Evolutionary conservation across 2,888 invertebrate genomes (phyloP).

Genomic region (Ommatoiulus sabulosus): DNA sequence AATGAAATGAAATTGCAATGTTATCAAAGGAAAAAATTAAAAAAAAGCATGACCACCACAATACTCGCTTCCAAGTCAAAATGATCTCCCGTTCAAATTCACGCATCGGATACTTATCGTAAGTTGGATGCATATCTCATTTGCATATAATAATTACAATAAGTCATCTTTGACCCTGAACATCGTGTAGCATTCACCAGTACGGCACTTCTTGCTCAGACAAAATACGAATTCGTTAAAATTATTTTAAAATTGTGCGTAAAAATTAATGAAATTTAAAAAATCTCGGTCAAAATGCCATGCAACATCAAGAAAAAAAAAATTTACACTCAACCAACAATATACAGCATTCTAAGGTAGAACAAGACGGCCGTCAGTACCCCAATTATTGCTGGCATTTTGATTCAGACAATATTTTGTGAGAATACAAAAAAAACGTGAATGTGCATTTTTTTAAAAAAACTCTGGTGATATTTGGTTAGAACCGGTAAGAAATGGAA

Average conservation of each 20-base stretch:
- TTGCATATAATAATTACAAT: neutral
- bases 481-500: neutral
- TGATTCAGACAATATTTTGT: conserved; percentile 35
- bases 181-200: neutral
- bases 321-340: conserved; percentile 21
- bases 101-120: neutral
- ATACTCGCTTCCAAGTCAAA: neutral
- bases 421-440: conserved; percentile 10
- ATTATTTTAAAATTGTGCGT: neutral
- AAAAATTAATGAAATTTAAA: neutral
- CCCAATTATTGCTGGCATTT: conserved; percentile 47
- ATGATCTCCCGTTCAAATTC: neutral
- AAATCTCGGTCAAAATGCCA: conserved; percentile 23
- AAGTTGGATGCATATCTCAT: neutral
- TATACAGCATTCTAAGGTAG: conserved; percentile 41
- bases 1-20: neutral
- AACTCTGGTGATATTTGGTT: neutral
- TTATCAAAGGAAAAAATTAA: neutral
- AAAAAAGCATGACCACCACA: neutral
- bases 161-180: neutral
- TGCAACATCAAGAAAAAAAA: conserved; percentile 32
- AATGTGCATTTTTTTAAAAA: neutral
- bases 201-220: neutral
- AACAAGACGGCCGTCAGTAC: conserved; percentile 29
- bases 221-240: neutral